Evolutionary conservation across 1,140 invertebrate genomes (phyloP), one percentile per base, ranked within the genome.

Genomic region (Drosophila takahashii): DNA sequence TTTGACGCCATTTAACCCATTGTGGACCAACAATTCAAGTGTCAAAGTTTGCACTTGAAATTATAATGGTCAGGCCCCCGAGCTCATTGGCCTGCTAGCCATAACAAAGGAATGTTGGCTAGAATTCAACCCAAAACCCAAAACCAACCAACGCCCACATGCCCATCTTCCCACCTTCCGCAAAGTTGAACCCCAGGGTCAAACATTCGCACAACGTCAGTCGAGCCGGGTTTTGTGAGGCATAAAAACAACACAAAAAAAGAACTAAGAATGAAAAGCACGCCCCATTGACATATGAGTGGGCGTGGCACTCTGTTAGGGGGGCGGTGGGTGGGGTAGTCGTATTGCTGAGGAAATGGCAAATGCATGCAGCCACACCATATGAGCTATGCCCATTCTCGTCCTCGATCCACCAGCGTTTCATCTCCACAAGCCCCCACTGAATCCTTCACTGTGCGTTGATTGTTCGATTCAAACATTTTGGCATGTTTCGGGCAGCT

Each of bases 401-500:
- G 10, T 11, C 4, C 29, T 26, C 6, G 41, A 61, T 61, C 57
- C 45, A 8, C 13, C 22, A n/a, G 22, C 15, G 9, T 36, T 69
- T 1, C 10, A 18, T 11, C 15, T 18, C 50, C 34, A 41, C 50
- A 41, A 34, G 4, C 36, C 29, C 37, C 48, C 47, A 10, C 36
- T 37, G 42, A 34, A 61, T 62, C 71, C 32, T 29, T 39, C 32
- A 39, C 61, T 47, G 44, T 71, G 81, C 58, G 73, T 81, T 86
- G 77, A 85, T 85, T 81, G 64, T 86, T 61, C 67, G 62, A 85
- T 81, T 86, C 81, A 85, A 84, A 84, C 67, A 84, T 85, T 84
- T 85, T 85, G 81, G 77, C 81, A 85, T 85, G 77, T 84, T 80
- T 62, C 56, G 65, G 81, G 50, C 53, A 57, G 29, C 42, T 57